phyloP scores from a whole-genome alignment of 35 echinoderm and acorn worm species.

The Hemicentrotus pulcherrimus region DNA sequence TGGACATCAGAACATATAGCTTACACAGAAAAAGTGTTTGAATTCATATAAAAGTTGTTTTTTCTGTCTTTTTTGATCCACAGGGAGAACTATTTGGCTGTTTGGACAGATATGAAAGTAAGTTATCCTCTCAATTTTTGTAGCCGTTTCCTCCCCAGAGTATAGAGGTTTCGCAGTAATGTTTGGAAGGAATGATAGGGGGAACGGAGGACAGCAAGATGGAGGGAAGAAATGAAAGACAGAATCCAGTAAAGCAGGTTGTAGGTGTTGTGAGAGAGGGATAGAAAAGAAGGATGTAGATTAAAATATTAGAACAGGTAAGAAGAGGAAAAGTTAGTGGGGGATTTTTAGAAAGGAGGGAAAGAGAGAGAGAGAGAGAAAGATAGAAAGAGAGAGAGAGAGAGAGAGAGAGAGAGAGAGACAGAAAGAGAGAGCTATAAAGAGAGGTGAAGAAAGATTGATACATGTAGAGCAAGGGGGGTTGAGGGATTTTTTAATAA shows the following conservation, averaged over 20 bases:
- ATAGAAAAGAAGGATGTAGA: not conserved
- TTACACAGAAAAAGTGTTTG: not conserved
- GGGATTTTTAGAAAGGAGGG: too few species aligned
- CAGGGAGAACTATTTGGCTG: conserved; percentile 76
- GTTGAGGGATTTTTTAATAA: too few species aligned
- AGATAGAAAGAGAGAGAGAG: not conserved
- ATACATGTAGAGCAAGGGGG: not conserved
- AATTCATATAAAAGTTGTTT: not conserved
- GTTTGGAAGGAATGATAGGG: not conserved
- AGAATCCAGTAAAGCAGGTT: not conserved
- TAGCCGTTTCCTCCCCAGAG: not conserved
- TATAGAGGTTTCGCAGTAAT: not conserved
- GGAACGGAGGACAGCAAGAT: not conserved
- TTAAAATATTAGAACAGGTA: too few species aligned
- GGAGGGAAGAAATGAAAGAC: not conserved
- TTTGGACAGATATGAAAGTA: conserved; percentile 78
- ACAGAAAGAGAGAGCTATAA: not conserved
- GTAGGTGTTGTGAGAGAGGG: not conserved
- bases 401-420: conserved; percentile 44
- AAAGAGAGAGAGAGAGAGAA: too few species aligned
- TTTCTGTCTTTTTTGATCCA: conserved; percentile 8
- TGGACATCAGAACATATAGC: too few species aligned
- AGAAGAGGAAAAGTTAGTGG: too few species aligned
- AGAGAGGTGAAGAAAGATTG: not conserved
- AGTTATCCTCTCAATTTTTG: conserved; percentile 31